Base-by-base conservation (phyloP, 2,888 invertebrate genomes). In the Drymonia ruficornis region DNA sequence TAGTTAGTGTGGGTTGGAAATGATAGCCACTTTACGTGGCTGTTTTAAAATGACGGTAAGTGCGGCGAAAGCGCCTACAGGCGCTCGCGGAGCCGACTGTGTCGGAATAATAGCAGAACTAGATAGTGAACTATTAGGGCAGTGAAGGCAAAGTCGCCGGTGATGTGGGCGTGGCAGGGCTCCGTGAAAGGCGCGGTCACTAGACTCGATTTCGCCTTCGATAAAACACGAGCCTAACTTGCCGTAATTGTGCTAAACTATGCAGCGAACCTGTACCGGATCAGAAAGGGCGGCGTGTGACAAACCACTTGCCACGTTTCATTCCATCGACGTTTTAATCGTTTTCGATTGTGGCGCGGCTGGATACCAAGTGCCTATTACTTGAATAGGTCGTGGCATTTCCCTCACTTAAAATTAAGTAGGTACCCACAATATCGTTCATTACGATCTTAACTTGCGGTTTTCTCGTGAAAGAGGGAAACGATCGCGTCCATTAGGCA, bases 121-220 rank as follows among this genome's bases (percentile, higher is more conserved):
- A 73, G 72, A 73, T 71, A 68, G 72, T 69, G 71, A 62, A 60
- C 57, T 65, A 78, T 74, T 75, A 76, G 78, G 76, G 69, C 74
- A 72, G 77, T 71, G 79, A 80, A 82, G 76, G 80, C 72, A 67
- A 74, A 72, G 73, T 70, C 63, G 70, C 67, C 63, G 78, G 81
- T 80, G 76, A 74, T 76, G 75, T 77, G 74, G 85, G 84, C 77
- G 82, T 78, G 82, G 67, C 70, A 71, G 75, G 80, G 76, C 78
- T 67, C 79, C 72, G 89, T 84, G 87, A 88, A 89, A 88, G 88
- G 89, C 80, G 77, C 77, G 82, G 83, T 83, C 83, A 78, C 77
- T 80, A 67, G 78, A 81, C 78, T 78, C 76, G 83, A 86, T 85
- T 80, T 83, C 75, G 83, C 82, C 82, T 82, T 84, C 81, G 84